These are phyloP conservation scores for Vultur gryphus DNA, from an alignment of 2,797 vertebrate genomes.

Conservation along the genomic window DNA sequence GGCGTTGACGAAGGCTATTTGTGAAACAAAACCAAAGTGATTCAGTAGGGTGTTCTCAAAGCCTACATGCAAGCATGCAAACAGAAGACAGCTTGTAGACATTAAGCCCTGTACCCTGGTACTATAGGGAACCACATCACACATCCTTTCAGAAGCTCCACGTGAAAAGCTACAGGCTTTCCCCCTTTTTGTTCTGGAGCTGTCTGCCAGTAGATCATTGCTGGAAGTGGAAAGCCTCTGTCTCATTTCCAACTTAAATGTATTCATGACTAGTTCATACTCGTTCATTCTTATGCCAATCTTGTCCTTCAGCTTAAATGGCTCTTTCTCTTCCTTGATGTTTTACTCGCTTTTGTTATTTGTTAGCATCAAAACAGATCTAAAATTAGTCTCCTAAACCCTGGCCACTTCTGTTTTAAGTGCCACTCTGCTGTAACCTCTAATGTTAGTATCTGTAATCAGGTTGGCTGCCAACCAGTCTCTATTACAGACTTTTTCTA, in stretches of 20 bases:
- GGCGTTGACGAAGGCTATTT: constrained; percentile 76
- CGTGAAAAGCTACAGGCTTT: background rate
- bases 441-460: background rate
- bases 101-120: background rate
- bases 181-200: background rate
- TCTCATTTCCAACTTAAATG: background rate
- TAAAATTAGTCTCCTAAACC: background rate
- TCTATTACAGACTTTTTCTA: background rate
- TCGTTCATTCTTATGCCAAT: background rate
- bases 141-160: background rate
- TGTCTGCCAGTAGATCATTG: background rate
- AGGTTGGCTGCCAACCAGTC: background rate
- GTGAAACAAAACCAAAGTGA: background rate
- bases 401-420: background rate
- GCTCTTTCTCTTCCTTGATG: background rate
- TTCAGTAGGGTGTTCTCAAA: background rate
- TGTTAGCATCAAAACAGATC: background rate
- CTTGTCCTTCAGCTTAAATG: background rate
- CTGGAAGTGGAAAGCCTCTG: background rate
- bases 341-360: background rate
- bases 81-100: background rate
- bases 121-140: background rate
- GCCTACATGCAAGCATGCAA: background rate
- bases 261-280: background rate
- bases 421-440: background rate